Evolutionary conservation across 1,140 invertebrate genomes (phyloP).

Genomic region (Ectropis grisescens): DNA sequence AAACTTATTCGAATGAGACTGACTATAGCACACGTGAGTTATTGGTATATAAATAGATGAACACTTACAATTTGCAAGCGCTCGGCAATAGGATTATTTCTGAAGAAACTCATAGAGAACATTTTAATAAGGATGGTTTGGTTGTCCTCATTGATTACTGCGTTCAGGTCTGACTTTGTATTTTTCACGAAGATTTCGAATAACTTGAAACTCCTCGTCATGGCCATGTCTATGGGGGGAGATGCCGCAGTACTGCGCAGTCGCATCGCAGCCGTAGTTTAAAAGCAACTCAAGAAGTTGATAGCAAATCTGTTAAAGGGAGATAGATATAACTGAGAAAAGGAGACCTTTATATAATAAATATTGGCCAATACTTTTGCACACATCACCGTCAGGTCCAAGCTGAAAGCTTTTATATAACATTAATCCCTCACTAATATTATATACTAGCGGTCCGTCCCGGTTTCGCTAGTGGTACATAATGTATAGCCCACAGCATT

Average conservation of each 20-base stretch:
- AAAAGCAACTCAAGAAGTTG: conserved; percentile 33
- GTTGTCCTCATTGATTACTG: conserved; percentile 34
- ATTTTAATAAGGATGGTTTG: conserved; percentile 47
- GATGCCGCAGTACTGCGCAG: conserved; percentile 31
- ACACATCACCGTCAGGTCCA: too few relatives aligned
- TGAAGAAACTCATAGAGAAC: conserved; percentile 34
- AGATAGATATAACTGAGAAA: too few relatives aligned
- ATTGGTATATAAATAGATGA: too few relatives aligned
- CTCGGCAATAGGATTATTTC: conserved; percentile 15
- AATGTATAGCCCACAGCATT: too few relatives aligned
- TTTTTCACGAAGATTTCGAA: conserved; percentile 34
- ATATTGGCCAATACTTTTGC: too few relatives aligned
- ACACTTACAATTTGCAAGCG: conserved; percentile 30
- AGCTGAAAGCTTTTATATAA: too few relatives aligned
- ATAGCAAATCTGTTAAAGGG: conserved; percentile 28
- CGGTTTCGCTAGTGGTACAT: too few relatives aligned
- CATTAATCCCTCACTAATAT: too few relatives aligned
- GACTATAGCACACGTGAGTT: too few relatives aligned
- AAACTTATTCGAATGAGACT: too few relatives aligned
- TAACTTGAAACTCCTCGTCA: conserved; percentile 24
- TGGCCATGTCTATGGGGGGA: conserved; percentile 36
- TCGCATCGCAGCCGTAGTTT: conserved; percentile 30
- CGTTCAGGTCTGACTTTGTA: conserved; percentile 34
- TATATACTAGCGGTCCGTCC: too few relatives aligned
- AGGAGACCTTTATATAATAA: too few relatives aligned